Conservation (phyloP, 2,888 invertebrate species). For the Kryphioiulus occultus region DNA sequence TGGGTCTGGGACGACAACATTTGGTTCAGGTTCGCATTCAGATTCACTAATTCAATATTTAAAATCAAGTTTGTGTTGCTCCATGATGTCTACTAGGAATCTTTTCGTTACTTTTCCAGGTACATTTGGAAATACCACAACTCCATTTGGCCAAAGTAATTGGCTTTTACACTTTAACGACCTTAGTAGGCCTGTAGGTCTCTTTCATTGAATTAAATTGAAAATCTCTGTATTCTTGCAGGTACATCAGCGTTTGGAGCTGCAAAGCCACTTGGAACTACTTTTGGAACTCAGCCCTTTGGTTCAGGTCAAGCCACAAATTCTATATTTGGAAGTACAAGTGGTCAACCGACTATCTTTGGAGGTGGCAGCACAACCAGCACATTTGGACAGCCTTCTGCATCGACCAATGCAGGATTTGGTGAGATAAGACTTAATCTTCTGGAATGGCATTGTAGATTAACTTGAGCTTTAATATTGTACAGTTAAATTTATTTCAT, state of each 20-base stretch:
- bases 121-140: constrained; percentile 59
- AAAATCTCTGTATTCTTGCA: constrained; percentile 54
- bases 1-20: constrained; percentile 55
- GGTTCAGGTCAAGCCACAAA: constrained; percentile 58
- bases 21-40: constrained; percentile 55
- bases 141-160: constrained; percentile 64
- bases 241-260: constrained; percentile 75
- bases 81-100: constrained; percentile 49
- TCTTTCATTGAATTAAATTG: background rate
- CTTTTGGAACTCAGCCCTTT: constrained; percentile 67
- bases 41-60: too few relatives aligned
- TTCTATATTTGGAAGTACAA: constrained; percentile 65
- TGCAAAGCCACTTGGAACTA: constrained; percentile 62
- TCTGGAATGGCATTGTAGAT: constrained; percentile 43
- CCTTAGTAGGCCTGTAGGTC: background rate
- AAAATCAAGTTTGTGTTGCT: constrained; percentile 48
- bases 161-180: background rate
- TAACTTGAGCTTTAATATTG: background rate
- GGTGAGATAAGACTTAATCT: constrained; percentile 51
- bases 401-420: constrained; percentile 56
- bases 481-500: background rate
- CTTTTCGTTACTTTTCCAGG: constrained; percentile 47
- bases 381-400: constrained; percentile 58
- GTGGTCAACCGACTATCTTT: constrained; percentile 68
- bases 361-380: constrained; percentile 65